These are phyloP conservation scores for Carcharodon carcharias DNA, from an alignment of 2,797 vertebrate genomes.

Conservation along the genomic window DNA sequence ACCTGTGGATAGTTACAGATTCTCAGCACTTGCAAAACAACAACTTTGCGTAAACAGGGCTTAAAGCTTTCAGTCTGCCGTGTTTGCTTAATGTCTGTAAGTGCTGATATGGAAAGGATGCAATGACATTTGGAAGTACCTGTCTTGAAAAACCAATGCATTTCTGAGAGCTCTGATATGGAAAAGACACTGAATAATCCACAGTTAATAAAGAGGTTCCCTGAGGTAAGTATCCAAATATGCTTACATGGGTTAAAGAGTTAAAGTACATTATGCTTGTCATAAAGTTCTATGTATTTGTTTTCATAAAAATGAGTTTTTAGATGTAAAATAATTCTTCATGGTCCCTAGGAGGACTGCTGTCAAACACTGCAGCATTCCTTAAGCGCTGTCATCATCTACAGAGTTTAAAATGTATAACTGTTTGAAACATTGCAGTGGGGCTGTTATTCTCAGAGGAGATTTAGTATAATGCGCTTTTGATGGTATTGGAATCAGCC, in stretches of 20 bases:
- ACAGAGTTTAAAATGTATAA: conserved; percentile 9
- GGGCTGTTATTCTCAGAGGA: conserved; percentile 20
- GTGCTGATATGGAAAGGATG: not conserved
- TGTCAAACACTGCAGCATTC: not conserved
- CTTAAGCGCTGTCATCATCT: conserved; percentile 7
- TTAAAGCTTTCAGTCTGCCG: not conserved
- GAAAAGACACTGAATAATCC: conserved; percentile 16
- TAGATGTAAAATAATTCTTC: conserved; percentile 18
- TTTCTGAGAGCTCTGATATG: not conserved
- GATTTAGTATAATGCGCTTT: conserved; percentile 10
- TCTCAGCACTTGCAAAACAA: not conserved
- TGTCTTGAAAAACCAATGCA: not conserved
- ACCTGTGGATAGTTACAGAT: not conserved
- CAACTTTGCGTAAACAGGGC: not conserved
- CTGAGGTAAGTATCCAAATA: not conserved
- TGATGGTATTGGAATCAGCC: conserved; percentile 21
- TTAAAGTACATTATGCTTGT: conserved; percentile 10
- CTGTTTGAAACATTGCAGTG: conserved; percentile 14
- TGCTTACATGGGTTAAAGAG: conserved; percentile 23
- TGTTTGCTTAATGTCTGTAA: not conserved
- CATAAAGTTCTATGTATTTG: not conserved
- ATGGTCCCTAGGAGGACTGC: not conserved
- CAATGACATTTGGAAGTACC: not conserved
- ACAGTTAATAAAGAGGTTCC: conserved; percentile 21
- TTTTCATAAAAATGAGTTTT: conserved; percentile 20